Evolutionary conservation across 2,113 vertebrate species (phyloP), one percentile per base, ranked within the genome.

Genomic region (Onychostoma macrolepis): DNA sequence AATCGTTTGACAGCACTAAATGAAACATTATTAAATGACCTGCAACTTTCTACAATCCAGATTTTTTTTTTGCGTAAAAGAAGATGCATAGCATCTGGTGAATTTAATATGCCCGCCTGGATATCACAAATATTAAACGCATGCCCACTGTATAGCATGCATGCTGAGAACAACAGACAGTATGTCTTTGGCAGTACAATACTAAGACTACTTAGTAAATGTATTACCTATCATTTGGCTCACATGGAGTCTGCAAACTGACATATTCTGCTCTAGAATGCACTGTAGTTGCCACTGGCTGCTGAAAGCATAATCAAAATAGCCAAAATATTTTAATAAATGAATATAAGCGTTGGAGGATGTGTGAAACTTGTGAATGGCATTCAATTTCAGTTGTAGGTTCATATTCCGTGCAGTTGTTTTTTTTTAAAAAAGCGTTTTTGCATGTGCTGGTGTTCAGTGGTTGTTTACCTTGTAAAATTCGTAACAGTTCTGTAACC

Each of bases 381-480:
- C 30, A 36, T 19, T 17, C 28, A 15, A 2, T 30, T 17, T 33
- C 28, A 53, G 19, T 53, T 33, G 65, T 17, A 33, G 28, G 28
- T 33, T 67, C 6, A 67, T 30, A 36, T 69, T 69, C 28, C 30
- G 1, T 69, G 28, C 28, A 33, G 65, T 67, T 1, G 1, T 36
- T 21, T 0, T 71, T 71, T 71, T 33, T 7, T 6, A 36, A 36
- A 36, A 36, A 17, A 2, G 30, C 7, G 17, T 53, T 56, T 56
- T 56, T 36, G 28, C 17, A 21, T 71, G 17, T 36, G 69, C 33
- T 72, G 69, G 33, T 38, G 33, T 38, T 72, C 33, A 12, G 69
- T 41, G 33, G 69, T 41, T 24, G 69, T 72, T 6, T 19, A 50
- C 61, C 87, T 28, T 50, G 8, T 74, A 43, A 89, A 76, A 50